Base-by-base conservation (phyloP, 2,888 invertebrate genomes). In the Argyra leucocephala region DNA sequence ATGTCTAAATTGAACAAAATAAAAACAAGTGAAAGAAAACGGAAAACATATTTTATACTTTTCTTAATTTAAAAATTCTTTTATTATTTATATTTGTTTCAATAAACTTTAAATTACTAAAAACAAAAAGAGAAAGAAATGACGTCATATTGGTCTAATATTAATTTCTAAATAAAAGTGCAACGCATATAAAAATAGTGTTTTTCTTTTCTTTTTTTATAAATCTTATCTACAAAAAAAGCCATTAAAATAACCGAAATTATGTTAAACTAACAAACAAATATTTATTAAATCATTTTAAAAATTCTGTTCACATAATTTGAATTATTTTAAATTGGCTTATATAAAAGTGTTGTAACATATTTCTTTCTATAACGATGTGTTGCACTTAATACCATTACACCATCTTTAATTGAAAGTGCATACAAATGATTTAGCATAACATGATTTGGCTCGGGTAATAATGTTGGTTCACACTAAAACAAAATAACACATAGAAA, bases 361-460 rank as follows among this genome's bases (percentile, higher is more conserved):
- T 98, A 99, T 85, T 99, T 99, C 85, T 98, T 98, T 70, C 97
- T 87, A 80, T 97, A 99, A 69, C 99, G 86, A 81, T 99, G 97
- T 6, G 98, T 99, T 18, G 98, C 97, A 75, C 96, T 97, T 37
- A 99, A 83, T 58, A 99, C 99, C 98, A 99, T 99, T 3, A 99
- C 99, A 63, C 99, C 99, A 81, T 99, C 99, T 82, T 98, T 98
- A 74, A 99, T 99, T 62, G 97, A 98, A 69, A 99, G 83, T n/a
- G 99, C 99, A 81, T 99, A 99, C 65, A 99, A 83, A 81, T 99
- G 99, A 81, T 99, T 99, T 75, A 99, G 83, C 99, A 99, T 99
- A 26, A 99, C 99, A 78, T 99, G 99, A 80, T 98, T 98, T 63
- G 99, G 99, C 82, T 99, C 98, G n/a, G 99, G 99, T 73, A 99